Percentiles rank a stretch among this genome's conserved stretches.
phyloP scores from a whole-genome alignment of 1,140 invertebrate species.

The Drosophila lini region DNA sequence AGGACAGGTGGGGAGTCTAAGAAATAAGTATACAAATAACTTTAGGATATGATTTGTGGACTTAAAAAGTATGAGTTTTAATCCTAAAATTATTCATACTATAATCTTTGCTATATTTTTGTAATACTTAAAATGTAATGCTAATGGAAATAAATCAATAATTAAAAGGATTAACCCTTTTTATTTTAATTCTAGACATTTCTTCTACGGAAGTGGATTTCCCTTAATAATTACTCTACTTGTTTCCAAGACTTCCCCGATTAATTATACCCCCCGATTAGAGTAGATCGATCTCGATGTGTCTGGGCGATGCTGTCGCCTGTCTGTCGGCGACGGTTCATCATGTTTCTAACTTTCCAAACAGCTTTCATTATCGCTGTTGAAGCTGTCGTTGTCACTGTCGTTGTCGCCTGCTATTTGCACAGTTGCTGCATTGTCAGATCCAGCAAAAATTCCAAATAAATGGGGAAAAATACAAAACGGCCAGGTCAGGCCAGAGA shows the following conservation, averaged over 20 bases:
- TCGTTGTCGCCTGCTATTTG: slow-evolving; percentile 77
- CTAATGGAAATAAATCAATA: neutral
- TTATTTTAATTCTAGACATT: neutral
- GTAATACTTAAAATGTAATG: neutral
- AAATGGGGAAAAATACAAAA: slow-evolving; percentile 67
- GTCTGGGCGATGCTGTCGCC: slow-evolving; percentile 42
- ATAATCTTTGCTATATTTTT: too few relatives aligned
- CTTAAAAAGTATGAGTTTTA: too few relatives aligned
- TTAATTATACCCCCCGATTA: slow-evolving; percentile 16
- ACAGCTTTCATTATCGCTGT: slow-evolving; percentile 65
- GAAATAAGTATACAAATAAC: neutral
- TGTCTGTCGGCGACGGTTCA: slow-evolving; percentile 38
- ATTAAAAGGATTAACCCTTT: neutral
- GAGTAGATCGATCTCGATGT: slow-evolving; percentile 50
- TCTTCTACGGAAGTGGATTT: neutral
- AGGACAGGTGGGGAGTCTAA: too few relatives aligned
- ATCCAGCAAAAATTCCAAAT: slow-evolving; percentile 70
- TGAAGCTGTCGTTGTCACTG: slow-evolving; percentile 38
- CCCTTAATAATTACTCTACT: neutral
- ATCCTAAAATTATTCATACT: too few relatives aligned
- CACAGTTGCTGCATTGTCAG: slow-evolving; percentile 77
- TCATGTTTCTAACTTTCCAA: slow-evolving; percentile 76
- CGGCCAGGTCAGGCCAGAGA: slow-evolving; percentile 39
- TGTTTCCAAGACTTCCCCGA: neutral
- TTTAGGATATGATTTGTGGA: neutral